phyloP scores from a whole-genome alignment of 2,888 invertebrate species.

The Nomada fucata region DNA sequence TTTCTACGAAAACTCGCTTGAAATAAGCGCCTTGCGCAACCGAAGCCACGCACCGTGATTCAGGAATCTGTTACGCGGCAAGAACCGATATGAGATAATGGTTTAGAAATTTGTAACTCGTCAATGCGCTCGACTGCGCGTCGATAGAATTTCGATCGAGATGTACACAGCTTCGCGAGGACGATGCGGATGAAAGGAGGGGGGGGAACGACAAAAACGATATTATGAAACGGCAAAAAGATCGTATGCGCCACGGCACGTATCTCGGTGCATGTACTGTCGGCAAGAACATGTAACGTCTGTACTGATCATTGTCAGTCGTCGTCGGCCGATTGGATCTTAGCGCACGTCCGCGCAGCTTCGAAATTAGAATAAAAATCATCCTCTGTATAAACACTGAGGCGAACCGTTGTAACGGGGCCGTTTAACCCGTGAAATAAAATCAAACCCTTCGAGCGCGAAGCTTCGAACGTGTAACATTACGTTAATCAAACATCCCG shows the following conservation, averaged over 20 bases:
- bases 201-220: slow-evolving; percentile 45
- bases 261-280: slow-evolving; percentile 65
- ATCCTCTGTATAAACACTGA: background rate
- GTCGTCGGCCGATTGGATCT: slow-evolving; percentile 61
- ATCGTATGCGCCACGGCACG: slow-evolving; percentile 51
- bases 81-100: background rate
- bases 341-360: slow-evolving; percentile 31
- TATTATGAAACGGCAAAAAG: slow-evolving; percentile 69
- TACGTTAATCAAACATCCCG: background rate
- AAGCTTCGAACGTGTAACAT: background rate
- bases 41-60: slow-evolving; percentile 5
- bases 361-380: slow-evolving; percentile 39
- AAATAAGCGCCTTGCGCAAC: slow-evolving; percentile 17
- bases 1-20: slow-evolving; percentile 7
- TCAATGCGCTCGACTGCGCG: background rate
- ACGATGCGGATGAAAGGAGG: slow-evolving; percentile 17
- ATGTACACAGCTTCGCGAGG: slow-evolving; percentile 40
- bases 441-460: background rate
- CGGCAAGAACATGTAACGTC: slow-evolving; percentile 73
- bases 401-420: background rate
- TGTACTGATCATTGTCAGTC: slow-evolving; percentile 52
- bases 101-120: slow-evolving; percentile 13
- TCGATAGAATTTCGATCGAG: slow-evolving; percentile 35
- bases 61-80: background rate
- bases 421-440: slow-evolving; percentile 7